Evolutionary conservation across 2,888 invertebrate species (phyloP).

Genomic region (Drosophila meridionalis): DNA sequence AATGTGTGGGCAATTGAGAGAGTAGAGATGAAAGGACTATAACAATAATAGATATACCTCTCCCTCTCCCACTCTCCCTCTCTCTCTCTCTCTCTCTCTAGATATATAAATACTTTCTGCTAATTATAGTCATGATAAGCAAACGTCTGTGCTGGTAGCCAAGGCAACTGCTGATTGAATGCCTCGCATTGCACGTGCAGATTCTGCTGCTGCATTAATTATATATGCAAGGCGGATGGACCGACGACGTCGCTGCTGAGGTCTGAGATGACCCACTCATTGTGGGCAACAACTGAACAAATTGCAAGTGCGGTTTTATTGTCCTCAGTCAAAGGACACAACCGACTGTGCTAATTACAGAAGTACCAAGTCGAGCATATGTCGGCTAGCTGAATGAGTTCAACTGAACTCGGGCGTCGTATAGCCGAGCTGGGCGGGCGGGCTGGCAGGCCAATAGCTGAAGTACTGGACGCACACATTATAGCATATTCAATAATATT

Average conservation of each 20-base stretch:
- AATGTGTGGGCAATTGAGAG: neutral
- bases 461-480: too few relatives aligned
- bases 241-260: neutral
- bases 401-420: neutral
- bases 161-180: conserved; percentile 4
- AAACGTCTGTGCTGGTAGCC: conserved; percentile 2
- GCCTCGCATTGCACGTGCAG: neutral
- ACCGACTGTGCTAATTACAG: neutral
- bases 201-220: conserved; percentile 1
- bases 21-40: neutral
- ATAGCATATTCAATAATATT: too few relatives aligned
- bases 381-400: neutral
- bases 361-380: neutral
- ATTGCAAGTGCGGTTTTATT: conserved; percentile 7
- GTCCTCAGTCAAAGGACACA: neutral
- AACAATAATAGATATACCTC: neutral
- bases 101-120: neutral
- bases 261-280: neutral
- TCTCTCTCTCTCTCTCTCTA: neutral
- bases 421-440: neutral
- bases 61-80: neutral
- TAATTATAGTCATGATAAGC: conserved; percentile 1
- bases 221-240: neutral
- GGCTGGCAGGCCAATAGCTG: too few relatives aligned
- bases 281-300: conserved; percentile 4